Base-by-base conservation (phyloP, 1,140 invertebrate genomes). In the Bombyx mandarina region DNA sequence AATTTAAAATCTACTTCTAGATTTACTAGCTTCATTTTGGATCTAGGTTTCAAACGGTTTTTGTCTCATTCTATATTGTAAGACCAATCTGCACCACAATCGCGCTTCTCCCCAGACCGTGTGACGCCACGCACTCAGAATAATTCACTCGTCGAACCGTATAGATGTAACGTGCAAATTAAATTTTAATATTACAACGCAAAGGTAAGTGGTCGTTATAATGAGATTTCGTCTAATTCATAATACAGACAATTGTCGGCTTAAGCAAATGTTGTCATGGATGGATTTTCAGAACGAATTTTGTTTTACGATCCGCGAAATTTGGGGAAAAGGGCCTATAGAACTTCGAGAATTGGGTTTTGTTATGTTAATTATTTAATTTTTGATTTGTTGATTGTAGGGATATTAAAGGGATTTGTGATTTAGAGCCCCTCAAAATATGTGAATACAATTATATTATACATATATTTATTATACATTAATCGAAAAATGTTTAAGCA, bases 161-260 rank as follows among this genome's bases (percentile, higher is more conserved):
- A 22, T 26, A 52, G 45, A 49, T 53, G 56, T 55, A 58, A 62
- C 52, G 58, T 58, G 61, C 45, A 63, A 63, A 63, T 63, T 59
- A 63, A 63, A 63, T 63, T 63, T 63, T 63, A 63, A 63, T 63
- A 63, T 63, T 63, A 59, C 56, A 63, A 59, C 57, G 42, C 50
- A 45, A 26, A 18, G 52, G 47, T 45, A 44, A 57, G 50, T 45
- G 55, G 46, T 12, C 8, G 44, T 35, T 35, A 8, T 54, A 58
- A 62, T 58, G 56, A 58, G 61, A 55, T 58, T 52, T 56, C 52
- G 49, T 18, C 42, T 51, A 51, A 51, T 26, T 51, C 50, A 26
- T 51, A 51, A 51, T 51, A 51, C 18, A 35, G 26, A 35, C 26
- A 35, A 35, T 35, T 35, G 26, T 35, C 26, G 2, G 26, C 26